phyloP scores from a whole-genome alignment of 2,888 invertebrate species.

The Drosophila buzzatii region DNA sequence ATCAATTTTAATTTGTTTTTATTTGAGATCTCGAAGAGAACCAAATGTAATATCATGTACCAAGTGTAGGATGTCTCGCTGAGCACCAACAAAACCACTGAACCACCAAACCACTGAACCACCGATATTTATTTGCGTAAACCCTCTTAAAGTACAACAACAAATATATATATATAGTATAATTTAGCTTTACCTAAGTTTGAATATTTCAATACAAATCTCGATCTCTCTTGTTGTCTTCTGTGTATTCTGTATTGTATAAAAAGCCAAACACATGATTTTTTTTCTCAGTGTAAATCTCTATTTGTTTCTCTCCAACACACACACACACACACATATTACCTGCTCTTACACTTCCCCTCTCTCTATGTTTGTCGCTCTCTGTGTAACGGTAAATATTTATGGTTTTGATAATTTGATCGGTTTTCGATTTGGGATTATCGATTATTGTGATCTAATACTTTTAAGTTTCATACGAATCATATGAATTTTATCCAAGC shows the following conservation, averaged over 20 bases:
- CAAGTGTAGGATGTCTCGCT: constrained; percentile 16
- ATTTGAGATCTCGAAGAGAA: background rate
- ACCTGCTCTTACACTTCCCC: background rate
- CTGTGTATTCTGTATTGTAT: constrained; percentile 26
- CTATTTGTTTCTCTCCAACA: constrained; percentile 15
- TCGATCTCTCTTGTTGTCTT: constrained; percentile 29
- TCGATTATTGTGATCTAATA: constrained; percentile 63
- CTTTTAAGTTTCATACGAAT: constrained; percentile 51
- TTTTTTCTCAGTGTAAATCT: constrained; percentile 48
- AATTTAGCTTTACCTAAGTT: constrained; percentile 29
- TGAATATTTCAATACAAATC: constrained; percentile 23
- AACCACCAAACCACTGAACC: constrained; percentile 11
- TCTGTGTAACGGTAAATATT: constrained; percentile 20
- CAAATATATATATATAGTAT: background rate
- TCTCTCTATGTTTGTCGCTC: constrained; percentile 2
- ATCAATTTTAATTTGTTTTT: background rate
- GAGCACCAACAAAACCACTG: constrained; percentile 17
- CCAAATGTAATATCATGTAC: constrained; percentile 1
- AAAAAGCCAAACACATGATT: constrained; percentile 31
- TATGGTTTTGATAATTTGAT: constrained; percentile 52
- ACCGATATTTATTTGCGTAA: constrained; percentile 18
- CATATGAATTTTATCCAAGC: constrained; percentile 26
- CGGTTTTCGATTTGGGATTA: constrained; percentile 52
- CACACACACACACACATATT: constrained; percentile 10
- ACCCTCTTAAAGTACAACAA: background rate